Evolutionary conservation across 35 echinoderm and acorn worm genomes (phyloP).

Genomic region (Ophiothrix spiculata): DNA sequence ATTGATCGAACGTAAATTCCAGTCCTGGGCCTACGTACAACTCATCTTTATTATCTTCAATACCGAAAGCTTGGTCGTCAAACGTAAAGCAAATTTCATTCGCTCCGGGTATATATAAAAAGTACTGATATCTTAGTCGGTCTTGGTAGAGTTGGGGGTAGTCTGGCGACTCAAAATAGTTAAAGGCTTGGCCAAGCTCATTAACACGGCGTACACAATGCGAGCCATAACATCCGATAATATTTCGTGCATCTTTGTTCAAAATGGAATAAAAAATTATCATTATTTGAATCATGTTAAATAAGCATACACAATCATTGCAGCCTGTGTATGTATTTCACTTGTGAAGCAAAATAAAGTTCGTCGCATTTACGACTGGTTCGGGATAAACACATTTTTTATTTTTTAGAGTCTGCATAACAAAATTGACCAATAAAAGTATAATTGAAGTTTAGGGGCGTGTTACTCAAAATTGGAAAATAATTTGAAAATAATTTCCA

Average conservation of each 20-base stretch:
- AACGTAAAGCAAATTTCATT: slow-evolving; percentile 40
- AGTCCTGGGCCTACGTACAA: slow-evolving; percentile 60
- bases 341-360: no score
- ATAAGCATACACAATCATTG: no score
- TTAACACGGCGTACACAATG: background rate
- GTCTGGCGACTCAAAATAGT: slow-evolving; percentile 33
- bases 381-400: no score
- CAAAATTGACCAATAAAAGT: no score
- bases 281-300: no score
- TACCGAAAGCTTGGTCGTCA: slow-evolving; percentile 15
- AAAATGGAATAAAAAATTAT: no score
- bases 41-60: slow-evolving; percentile 68
- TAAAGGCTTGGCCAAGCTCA: background rate
- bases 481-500: no score
- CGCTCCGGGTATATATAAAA: slow-evolving; percentile 60
- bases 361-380: no score
- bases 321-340: no score
- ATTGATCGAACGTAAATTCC: background rate
- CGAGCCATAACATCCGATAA: background rate
- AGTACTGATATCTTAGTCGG: slow-evolving; percentile 32
- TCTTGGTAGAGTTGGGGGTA: slow-evolving; percentile 37
- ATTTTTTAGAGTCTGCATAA: no score
- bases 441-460: no score
- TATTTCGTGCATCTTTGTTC: background rate
- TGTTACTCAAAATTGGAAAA: no score